Conservation (phyloP, 2,797 vertebrate genomes). For the Allochrocebus solatus region DNA sequence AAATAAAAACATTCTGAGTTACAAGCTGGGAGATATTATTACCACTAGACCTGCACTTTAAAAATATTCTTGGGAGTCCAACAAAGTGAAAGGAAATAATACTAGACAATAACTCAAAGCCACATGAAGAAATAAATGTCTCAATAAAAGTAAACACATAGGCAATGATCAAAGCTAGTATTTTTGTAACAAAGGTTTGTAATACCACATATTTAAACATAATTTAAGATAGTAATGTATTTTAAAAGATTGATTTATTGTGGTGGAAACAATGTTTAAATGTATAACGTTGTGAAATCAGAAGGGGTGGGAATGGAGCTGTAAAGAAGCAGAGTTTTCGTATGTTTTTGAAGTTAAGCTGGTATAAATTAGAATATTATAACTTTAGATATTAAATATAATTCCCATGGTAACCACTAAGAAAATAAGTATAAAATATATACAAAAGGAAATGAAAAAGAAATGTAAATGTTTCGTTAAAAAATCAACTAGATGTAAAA, state of each 20-base stretch:
- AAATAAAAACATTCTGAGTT: background rate
- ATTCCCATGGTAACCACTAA: background rate
- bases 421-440: background rate
- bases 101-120: background rate
- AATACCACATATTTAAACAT: background rate
- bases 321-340: background rate
- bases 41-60: background rate
- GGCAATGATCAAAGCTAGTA: background rate
- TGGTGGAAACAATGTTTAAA: background rate
- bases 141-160: background rate
- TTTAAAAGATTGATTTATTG: background rate
- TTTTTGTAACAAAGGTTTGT: background rate
- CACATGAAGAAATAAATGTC: background rate
- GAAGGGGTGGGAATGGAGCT: background rate
- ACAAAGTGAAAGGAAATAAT: background rate
- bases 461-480: background rate
- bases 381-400: background rate
- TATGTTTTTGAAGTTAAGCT: background rate
- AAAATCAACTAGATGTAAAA: background rate
- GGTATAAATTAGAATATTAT: background rate
- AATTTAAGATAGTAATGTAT: background rate
- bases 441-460: background rate
- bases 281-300: background rate
- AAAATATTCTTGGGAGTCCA: background rate
- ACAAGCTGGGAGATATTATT: background rate